phyloP scores from a whole-genome alignment of 2,113 vertebrate species.

The Deroptyus accipitrinus region DNA sequence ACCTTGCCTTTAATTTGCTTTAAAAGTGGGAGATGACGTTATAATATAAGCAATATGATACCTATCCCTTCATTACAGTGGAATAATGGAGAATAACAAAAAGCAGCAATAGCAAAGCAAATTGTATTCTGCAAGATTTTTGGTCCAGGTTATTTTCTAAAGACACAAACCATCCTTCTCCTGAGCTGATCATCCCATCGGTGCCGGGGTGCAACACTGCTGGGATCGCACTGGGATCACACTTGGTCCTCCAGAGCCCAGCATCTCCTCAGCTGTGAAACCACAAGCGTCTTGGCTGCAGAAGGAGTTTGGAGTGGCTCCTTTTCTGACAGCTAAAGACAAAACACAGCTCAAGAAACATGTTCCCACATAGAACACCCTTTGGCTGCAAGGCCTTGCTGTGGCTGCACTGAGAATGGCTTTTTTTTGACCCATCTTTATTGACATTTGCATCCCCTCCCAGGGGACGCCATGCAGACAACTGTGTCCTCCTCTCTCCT shows the following conservation, averaged over 20 bases:
- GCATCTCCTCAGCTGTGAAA: neutral
- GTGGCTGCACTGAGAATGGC: neutral
- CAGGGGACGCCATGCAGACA: neutral
- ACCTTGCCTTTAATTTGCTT: neutral
- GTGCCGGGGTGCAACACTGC: neutral
- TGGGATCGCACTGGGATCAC: neutral
- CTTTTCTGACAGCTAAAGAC: neutral
- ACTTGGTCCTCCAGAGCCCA: neutral
- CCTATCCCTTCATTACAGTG: neutral
- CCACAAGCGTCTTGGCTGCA: fast-evolving
- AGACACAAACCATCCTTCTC: neutral
- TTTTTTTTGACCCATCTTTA: neutral
- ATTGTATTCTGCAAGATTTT: neutral
- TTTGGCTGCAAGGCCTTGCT: neutral
- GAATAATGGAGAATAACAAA: neutral
- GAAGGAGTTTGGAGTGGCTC: neutral
- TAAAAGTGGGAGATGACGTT: neutral
- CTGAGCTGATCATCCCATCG: neutral
- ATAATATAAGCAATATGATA: neutral
- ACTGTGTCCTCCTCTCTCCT: neutral
- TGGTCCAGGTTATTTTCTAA: neutral
- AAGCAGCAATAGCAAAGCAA: neutral
- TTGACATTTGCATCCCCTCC: neutral
- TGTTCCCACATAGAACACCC: neutral
- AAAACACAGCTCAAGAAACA: neutral